Evolutionary conservation across 2,113 vertebrate species (phyloP).

Genomic region (Stegostoma tigrinum): DNA sequence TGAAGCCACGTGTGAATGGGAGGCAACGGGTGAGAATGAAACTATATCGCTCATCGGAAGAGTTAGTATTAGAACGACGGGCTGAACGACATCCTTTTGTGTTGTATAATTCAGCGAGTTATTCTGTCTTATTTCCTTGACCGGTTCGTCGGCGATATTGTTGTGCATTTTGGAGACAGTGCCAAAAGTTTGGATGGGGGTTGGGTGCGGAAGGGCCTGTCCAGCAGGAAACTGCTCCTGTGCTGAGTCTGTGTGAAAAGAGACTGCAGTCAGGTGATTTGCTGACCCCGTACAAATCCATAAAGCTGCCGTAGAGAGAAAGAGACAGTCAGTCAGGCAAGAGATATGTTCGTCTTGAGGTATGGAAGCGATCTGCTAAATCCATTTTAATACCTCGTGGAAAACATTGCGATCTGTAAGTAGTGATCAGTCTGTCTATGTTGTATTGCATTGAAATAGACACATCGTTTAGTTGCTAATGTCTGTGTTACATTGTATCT

Average conservation of each 20-base stretch:
- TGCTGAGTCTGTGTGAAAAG: constrained; percentile 6
- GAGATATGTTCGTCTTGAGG: not conserved
- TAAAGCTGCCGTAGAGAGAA: not conserved
- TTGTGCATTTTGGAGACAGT: constrained; percentile 18
- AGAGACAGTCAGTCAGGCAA: not conserved
- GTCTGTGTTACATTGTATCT: constrained; percentile 10
- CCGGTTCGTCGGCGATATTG: not conserved
- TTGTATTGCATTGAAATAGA: not conserved
- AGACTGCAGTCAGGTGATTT: constrained; percentile 26
- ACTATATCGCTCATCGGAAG: not conserved
- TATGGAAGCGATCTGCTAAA: not conserved
- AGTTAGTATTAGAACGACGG: not conserved
- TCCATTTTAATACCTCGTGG: not conserved
- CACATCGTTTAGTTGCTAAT: not conserved
- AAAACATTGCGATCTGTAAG: not conserved
- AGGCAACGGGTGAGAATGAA: not conserved
- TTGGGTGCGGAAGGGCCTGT: not conserved
- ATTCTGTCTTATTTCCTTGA: not conserved
- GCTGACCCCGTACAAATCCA: constrained; percentile 1
- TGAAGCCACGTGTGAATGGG: not conserved
- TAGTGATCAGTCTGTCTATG: not conserved
- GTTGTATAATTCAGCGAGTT: not conserved
- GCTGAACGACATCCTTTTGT: not conserved
- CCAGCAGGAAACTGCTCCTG: constrained; percentile 9
- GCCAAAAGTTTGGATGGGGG: not conserved